Conservation (phyloP, 2,888 invertebrate genomes). For the Heliconius charithonia region DNA sequence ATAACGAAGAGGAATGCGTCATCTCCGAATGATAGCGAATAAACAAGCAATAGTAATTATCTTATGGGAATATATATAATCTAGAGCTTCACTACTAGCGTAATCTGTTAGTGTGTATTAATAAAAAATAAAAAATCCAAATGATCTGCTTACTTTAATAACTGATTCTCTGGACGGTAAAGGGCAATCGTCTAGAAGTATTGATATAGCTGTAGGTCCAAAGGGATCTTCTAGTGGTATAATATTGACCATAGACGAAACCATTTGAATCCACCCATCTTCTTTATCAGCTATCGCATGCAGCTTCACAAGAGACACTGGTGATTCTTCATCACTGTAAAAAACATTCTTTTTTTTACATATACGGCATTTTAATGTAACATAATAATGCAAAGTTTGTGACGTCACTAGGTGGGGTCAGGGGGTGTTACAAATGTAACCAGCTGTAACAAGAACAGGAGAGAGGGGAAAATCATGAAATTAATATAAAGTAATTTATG, state of each 20-base stretch:
- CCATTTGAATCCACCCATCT: constrained; percentile 95
- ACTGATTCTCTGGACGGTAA: constrained; percentile 89
- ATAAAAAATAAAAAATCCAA: background rate
- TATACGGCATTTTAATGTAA: no score
- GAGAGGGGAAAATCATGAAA: no score
- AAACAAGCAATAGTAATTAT: no score
- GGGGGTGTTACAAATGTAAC: no score
- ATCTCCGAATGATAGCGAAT: no score
- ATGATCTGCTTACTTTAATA: constrained; percentile 82
- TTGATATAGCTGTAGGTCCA: constrained; percentile 94
- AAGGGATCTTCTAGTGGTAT: constrained; percentile 93
- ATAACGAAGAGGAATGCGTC: background rate
- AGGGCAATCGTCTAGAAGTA: constrained; percentile 95
- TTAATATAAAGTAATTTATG: no score
- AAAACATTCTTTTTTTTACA: constrained; percentile 24
- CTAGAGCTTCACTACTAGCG: no score
- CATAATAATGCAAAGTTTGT: no score
- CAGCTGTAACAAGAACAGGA: no score
- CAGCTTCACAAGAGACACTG: constrained; percentile 91
- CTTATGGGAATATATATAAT: no score
- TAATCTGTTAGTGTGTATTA: background rate
- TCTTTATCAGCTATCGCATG: constrained; percentile 95
- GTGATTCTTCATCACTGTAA: constrained; percentile 93
- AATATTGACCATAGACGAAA: constrained; percentile 91
- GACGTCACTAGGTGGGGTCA: no score